Base-by-base conservation (phyloP, 2,113 vertebrate genomes). In the Eleginops maclovinus region DNA sequence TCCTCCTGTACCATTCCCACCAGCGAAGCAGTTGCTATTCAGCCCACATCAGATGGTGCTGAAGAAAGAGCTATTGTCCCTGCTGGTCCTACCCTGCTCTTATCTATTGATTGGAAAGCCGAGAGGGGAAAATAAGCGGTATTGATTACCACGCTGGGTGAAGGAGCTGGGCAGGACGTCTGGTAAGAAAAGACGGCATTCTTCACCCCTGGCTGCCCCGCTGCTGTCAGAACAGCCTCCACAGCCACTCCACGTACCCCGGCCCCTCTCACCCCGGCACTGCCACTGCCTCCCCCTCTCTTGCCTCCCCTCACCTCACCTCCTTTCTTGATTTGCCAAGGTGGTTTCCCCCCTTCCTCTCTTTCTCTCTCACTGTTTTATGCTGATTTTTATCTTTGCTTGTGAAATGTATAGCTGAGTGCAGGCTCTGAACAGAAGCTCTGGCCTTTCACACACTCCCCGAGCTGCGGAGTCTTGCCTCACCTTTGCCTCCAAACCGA, bases 51-150 rank as follows among this genome's bases (percentile, higher is more conserved):
- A 88, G 87, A 93, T 93, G 91, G 79, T 77, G 76, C 82, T 47
- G 65, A 89, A 94, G 90, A 94, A 94, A 93, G 93, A 89, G 81
- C 88, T 92, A 89, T 93, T 94, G 92, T 93, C 87, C 74, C 0
- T 11, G 24, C 86, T 71, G 88, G 87, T 91, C 79, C 87, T 89
- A 88, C 66, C 63, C 75, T 14, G 19, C 82, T 86, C 93, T 92
- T 93, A 93, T 92, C 92, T 94, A 93, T 93, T 94, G 91, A 94
- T 94, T 94, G 90, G 93, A 90, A 93, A 93, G 89, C 59, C 1
- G 75, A 90, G 88, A 88, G 83, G 82, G 79, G 78, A 82, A 89
- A 92, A 93, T 90, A 88, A 82, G 85, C 9, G 89, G 93, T 92
- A 92, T 92, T 93, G 92, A 93, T 92, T 93, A 87, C 91, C 74